phyloP scores from a whole-genome alignment of 2,888 invertebrate species.

The Eretmocerus hayati region DNA sequence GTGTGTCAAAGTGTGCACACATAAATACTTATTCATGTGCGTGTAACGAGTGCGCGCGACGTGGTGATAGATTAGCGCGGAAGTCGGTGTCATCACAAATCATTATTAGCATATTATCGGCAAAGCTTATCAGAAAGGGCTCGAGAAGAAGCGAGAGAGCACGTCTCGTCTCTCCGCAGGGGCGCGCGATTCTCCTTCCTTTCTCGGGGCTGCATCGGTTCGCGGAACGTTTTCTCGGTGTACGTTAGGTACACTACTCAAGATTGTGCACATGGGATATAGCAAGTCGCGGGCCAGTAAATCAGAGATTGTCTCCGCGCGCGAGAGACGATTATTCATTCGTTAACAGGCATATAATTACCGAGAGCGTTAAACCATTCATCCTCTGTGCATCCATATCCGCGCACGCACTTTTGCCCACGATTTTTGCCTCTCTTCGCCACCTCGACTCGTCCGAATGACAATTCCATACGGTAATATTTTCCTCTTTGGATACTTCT shows the following conservation, averaged over 20 bases:
- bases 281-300: constrained; percentile 26
- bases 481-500: neutral
- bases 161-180: constrained; percentile 24
- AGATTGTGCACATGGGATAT: constrained; percentile 24
- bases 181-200: neutral
- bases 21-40: too few relatives aligned
- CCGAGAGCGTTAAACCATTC: constrained; percentile 17
- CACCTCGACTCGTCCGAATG: too few relatives aligned
- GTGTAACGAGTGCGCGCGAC: neutral
- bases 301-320: constrained; percentile 35
- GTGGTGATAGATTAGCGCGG: constrained; percentile 32
- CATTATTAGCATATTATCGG: constrained; percentile 43
- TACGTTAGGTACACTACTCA: too few relatives aligned
- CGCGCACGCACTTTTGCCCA: neutral
- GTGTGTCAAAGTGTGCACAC: too few relatives aligned
- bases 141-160: constrained; percentile 12
- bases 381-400: neutral
- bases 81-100: constrained; percentile 36
- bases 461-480: too few relatives aligned
- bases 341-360: constrained; percentile 41
- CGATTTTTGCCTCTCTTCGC: neutral
- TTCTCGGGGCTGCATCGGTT: too few relatives aligned
- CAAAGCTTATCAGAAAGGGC: constrained; percentile 32
- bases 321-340: constrained; percentile 36
- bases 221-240: constrained; percentile 5